A percentile compares a stretch with the other conserved stretches of the same genome.
Conservation (phyloP, 2,888 invertebrate species). For the Drosophila neotestacea region DNA sequence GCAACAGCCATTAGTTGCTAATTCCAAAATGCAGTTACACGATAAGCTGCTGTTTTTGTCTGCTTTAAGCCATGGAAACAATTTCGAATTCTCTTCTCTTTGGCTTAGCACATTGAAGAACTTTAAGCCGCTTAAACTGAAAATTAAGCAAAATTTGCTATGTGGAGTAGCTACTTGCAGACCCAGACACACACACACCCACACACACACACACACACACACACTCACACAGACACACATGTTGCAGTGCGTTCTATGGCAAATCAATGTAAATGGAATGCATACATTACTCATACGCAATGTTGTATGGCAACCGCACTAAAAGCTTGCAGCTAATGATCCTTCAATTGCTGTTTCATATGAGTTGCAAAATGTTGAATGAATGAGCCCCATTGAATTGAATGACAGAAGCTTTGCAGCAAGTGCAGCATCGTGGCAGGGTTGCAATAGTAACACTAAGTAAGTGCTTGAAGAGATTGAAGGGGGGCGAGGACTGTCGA, state of each 20-base stretch:
- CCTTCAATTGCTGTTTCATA: slow-evolving; percentile 74
- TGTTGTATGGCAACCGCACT: slow-evolving; percentile 40
- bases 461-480: slow-evolving; percentile 55
- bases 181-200: neutral
- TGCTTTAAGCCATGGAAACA: slow-evolving; percentile 12
- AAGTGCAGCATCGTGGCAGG: slow-evolving; percentile 28
- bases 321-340: slow-evolving; percentile 77
- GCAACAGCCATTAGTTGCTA: too few species aligned
- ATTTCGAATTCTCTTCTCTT: neutral
- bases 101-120: slow-evolving; percentile 2
- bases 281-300: slow-evolving; percentile 75
- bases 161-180: slow-evolving; percentile 5
- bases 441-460: slow-evolving; percentile 36
- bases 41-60: neutral
- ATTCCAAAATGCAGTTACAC: neutral
- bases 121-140: slow-evolving; percentile 37
- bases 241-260: slow-evolving; percentile 26
- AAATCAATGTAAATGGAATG: slow-evolving; percentile 75
- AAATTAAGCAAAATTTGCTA: slow-evolving; percentile 17
- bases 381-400: slow-evolving; percentile 73
- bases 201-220: neutral
- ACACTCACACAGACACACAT: neutral
- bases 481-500: slow-evolving; percentile 34
- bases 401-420: slow-evolving; percentile 60
- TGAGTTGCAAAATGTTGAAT: slow-evolving; percentile 77